Evolutionary conservation across 2,888 invertebrate species (phyloP), one percentile per base, ranked within the genome.

Genomic region (Elegia similella): DNA sequence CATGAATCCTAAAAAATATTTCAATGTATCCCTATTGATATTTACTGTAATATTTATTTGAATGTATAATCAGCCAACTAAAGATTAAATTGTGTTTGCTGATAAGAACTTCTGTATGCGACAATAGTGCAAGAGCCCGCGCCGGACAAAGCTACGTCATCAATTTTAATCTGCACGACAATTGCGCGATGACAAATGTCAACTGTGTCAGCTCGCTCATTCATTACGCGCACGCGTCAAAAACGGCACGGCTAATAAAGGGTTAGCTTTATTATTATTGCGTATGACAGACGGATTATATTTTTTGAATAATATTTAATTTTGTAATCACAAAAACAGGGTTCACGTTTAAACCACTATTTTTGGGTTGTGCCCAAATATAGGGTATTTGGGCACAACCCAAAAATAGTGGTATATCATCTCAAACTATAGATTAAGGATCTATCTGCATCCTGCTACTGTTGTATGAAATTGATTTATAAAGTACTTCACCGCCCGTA

Each of bases 111-210:
- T 67, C 70, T 73, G 73, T 68, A 66, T 62, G 63, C 66, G 72
- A 87, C 82, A 88, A 84, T 76, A 70, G 80, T 70, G 72, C 78
- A 72, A 77, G 84, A 81, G 84, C 75, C 42, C 64, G 69, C 73
- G 63, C 73, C 69, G 77, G 78, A 87, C 88, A 88, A 90, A 85
- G 86, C 82, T 78, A 83, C 85, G 88, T 91, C 91, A 90, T 91
- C 90, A 91, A 90, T 91, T 90, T 90, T 90, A 91, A 91, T 91
- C 90, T 86, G 82, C 68, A 80, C 86, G 86, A 89, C 90, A 89
- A 90, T 90, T 88, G 90, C 86, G 76, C 89, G 88, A 86, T 89
- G 91, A 90, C 90, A 90, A 90, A 91, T 89, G 89, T 90, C 90
- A 90, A 69, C 80, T 90, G 90, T 89, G 89, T 90, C 90, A 90